Evolutionary conservation across 2,888 invertebrate genomes (phyloP).

Genomic region (Patella depressa): DNA sequence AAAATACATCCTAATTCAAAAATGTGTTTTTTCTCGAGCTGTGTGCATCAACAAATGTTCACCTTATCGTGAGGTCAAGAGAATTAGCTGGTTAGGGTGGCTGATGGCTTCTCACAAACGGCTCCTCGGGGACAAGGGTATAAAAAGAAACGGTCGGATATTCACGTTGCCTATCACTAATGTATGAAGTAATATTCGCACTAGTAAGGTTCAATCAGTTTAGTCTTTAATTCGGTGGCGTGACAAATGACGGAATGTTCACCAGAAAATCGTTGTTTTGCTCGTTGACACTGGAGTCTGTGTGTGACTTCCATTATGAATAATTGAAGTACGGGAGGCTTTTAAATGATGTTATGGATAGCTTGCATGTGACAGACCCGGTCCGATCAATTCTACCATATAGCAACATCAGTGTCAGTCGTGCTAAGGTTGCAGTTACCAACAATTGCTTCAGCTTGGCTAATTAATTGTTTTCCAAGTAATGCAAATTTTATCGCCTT

Average conservation of each 20-base stretch:
- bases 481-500: background rate
- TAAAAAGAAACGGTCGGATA: background rate
- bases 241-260: slow-evolving; percentile 26
- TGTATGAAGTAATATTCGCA: slow-evolving; percentile 1
- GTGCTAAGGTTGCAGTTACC: background rate
- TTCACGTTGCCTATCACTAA: background rate
- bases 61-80: background rate
- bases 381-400: no score
- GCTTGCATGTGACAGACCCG: background rate
- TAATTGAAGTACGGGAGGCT: background rate
- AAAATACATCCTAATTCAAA: no score
- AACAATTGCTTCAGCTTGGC: background rate
- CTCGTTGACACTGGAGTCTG: background rate
- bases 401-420: background rate
- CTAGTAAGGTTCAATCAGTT: slow-evolving; percentile 5
- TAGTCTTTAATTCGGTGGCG: slow-evolving; percentile 16
- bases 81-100: slow-evolving; percentile 4
- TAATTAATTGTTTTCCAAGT: slow-evolving; percentile 1
- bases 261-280: background rate
- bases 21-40: no score
- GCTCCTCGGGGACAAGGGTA: background rate
- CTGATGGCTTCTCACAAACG: background rate
- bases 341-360: background rate
- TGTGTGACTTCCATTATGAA: background rate
- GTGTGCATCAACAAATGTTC: background rate